Evolutionary conservation across 2,888 invertebrate genomes (phyloP).

Genomic region (Ctenicera cuprea): DNA sequence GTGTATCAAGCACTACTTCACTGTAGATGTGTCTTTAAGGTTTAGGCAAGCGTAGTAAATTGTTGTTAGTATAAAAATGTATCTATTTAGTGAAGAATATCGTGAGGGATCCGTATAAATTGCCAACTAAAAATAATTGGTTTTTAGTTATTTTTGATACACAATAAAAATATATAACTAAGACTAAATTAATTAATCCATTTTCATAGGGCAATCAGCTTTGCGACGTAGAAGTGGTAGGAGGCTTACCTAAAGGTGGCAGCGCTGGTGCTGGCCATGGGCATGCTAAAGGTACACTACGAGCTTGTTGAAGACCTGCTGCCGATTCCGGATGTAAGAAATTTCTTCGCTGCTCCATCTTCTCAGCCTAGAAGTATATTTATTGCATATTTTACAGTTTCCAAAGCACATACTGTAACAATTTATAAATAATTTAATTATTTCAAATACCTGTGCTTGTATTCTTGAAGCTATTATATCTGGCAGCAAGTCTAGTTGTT

Average conservation of each 20-base stretch:
- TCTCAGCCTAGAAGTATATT: constrained; percentile 79
- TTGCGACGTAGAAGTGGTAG: constrained; percentile 64
- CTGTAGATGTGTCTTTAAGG: neutral
- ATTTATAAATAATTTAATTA: too few species aligned
- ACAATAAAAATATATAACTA: constrained; percentile 61
- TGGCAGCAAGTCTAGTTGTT: constrained; percentile 89
- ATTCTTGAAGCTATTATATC: constrained; percentile 82
- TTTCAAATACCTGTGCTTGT: constrained; percentile 69
- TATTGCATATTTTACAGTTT: neutral
- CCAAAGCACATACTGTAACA: neutral
- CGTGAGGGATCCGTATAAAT: neutral
- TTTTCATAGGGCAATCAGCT: constrained; percentile 65
- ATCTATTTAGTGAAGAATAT: neutral
- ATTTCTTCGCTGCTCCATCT: constrained; percentile 87
- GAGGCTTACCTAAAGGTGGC: constrained; percentile 73
- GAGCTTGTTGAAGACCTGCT: constrained; percentile 74
- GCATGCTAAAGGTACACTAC: constrained; percentile 78
- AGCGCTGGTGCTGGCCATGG: constrained; percentile 89
- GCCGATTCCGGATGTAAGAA: constrained; percentile 93
- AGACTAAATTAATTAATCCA: constrained; percentile 51
- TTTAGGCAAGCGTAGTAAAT: neutral
- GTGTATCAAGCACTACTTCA: constrained; percentile 50
- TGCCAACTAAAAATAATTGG: neutral
- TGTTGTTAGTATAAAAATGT: constrained; percentile 7
- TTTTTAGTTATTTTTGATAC: constrained; percentile 56